Conservation (phyloP, 2,797 vertebrate genomes). For the Semaprochilodus insignis region DNA sequence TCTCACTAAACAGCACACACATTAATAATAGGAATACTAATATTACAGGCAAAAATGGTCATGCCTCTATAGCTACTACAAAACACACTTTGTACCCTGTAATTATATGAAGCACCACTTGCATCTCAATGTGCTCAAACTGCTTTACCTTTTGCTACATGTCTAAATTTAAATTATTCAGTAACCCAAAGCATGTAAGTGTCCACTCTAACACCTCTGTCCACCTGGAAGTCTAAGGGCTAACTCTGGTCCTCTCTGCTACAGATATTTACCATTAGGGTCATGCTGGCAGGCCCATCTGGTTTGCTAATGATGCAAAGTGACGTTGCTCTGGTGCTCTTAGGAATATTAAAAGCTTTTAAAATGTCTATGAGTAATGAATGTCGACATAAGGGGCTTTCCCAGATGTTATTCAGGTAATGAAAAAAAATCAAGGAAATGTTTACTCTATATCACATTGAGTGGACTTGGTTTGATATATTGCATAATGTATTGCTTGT, state of each 20-base stretch:
- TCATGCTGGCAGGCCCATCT: conserved; percentile 50
- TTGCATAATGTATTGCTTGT: conserved; percentile 22
- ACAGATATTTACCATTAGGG: conserved; percentile 49
- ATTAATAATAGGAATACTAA: background rate
- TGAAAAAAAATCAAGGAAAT: conserved; percentile 35
- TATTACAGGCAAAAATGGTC: background rate
- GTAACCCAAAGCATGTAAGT: conserved; percentile 1
- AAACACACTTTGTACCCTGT: background rate
- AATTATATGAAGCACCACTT: background rate
- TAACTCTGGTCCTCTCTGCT: conserved; percentile 35
- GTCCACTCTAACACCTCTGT: conserved; percentile 35
- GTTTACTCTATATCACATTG: conserved; percentile 15
- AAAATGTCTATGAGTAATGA: conserved; percentile 35
- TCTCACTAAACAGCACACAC: background rate
- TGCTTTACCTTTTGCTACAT: background rate
- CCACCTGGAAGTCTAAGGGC: conserved; percentile 44
- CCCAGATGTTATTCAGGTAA: conserved; percentile 28
- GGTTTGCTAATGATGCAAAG: conserved; percentile 36
- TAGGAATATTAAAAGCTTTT: conserved; percentile 52
- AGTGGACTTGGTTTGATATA: conserved; percentile 15
- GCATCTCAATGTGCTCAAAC: background rate
- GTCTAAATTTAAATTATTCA: conserved; percentile 5
- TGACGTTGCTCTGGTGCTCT: conserved; percentile 24
- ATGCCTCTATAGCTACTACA: background rate
- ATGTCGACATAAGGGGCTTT: conserved; percentile 30